These are phyloP conservation scores for Ciona savignyi DNA, from an alignment of 23 tunicate species.

Conservation along the genomic window DNA sequence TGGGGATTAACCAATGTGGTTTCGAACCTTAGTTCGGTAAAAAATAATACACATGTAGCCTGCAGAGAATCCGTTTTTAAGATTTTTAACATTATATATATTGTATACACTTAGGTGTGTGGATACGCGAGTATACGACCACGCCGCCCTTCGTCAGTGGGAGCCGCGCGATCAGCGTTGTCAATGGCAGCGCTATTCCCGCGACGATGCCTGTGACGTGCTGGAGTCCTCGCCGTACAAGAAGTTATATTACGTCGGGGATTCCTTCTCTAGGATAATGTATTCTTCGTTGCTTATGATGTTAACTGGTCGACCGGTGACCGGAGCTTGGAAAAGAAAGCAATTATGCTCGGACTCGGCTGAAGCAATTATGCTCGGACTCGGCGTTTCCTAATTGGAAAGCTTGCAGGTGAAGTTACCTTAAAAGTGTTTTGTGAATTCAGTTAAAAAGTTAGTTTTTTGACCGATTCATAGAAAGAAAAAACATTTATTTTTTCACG, in stretches of 20 bases:
- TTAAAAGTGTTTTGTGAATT: too few relatives aligned
- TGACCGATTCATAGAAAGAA: too few relatives aligned
- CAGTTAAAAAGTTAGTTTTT: too few relatives aligned
- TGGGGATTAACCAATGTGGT: too few relatives aligned
- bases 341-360: slow-evolving; percentile 21
- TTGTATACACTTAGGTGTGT: slow-evolving; percentile 46
- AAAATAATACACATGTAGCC: too few relatives aligned
- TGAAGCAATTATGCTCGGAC: slow-evolving; percentile 14
- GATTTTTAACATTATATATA: too few relatives aligned
- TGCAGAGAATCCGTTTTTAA: too few relatives aligned
- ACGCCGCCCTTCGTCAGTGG: slow-evolving; percentile 49
- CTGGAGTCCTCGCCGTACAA: slow-evolving; percentile 30
- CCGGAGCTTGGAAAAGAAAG: slow-evolving; percentile 26
- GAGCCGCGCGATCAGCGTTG: slow-evolving; percentile 17
- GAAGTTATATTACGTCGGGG: slow-evolving; percentile 49
- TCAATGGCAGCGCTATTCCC: slow-evolving; percentile 30
- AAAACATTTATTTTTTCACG: too few relatives aligned
- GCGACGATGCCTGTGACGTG: slow-evolving; percentile 55
- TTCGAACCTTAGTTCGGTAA: too few relatives aligned
- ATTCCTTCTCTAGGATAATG: slow-evolving; percentile 45
- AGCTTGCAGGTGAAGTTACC: slow-evolving; percentile 29
- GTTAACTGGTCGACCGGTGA: slow-evolving; percentile 19
- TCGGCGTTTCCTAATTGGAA: slow-evolving; percentile 22
- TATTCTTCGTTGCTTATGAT: slow-evolving; percentile 34
- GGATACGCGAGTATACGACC: slow-evolving; percentile 20